phyloP scores from a whole-genome alignment of 2,888 invertebrate genomes.

The Cantharis rufa region DNA sequence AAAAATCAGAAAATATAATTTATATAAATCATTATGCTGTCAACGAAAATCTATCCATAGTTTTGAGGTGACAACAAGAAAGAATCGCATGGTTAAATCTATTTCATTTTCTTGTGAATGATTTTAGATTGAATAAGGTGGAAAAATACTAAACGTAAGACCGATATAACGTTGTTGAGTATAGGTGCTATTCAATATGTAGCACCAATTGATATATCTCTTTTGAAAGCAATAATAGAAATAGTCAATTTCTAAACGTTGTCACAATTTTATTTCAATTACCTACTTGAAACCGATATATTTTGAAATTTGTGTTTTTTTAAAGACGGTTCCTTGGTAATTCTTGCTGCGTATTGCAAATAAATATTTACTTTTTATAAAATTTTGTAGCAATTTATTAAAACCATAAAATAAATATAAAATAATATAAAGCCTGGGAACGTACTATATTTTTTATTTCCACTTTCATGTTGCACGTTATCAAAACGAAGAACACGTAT shows the following conservation, averaged over 20 bases:
- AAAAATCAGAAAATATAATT: not conserved
- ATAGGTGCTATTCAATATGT: conserved; percentile 14
- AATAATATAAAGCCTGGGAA: conserved; percentile 15
- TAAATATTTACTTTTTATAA: not conserved
- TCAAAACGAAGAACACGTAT: conserved; percentile 31
- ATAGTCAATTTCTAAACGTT: not conserved
- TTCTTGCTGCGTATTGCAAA: not conserved
- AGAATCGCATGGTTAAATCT: conserved; percentile 30
- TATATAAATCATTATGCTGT: conserved; percentile 7
- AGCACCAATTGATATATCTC: conserved; percentile 9
- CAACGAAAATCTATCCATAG: conserved; percentile 15
- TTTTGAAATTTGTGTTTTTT: not conserved
- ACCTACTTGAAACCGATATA: not conserved
- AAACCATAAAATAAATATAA: conserved; percentile 19
- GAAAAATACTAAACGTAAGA: conserved; percentile 22
- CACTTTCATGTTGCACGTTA: conserved; percentile 25
- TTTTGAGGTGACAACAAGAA: conserved; percentile 4
- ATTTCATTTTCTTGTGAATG: conserved; percentile 36
- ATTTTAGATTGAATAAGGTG: conserved; percentile 33
- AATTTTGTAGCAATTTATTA: not conserved
- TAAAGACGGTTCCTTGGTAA: not conserved
- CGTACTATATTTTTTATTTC: conserved; percentile 27
- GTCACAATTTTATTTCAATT: not conserved
- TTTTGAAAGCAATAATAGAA: not conserved
- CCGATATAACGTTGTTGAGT: conserved; percentile 12